Conservation (phyloP, 2,888 invertebrate genomes). For the Brachypalpus laphriformis region DNA sequence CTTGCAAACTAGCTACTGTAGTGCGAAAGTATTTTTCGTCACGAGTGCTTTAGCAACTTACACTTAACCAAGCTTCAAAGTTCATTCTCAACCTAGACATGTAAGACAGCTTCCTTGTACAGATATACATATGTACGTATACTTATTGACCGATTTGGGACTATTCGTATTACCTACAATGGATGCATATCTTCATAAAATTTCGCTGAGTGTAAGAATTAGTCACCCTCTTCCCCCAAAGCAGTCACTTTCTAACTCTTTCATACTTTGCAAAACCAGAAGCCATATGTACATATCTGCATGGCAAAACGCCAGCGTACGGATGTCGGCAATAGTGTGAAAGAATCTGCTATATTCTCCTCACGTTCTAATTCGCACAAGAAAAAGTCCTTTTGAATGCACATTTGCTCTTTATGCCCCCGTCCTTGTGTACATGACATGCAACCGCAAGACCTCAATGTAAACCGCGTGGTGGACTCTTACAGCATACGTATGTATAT, state of each 20-base stretch:
- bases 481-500: slow-evolving; percentile 16
- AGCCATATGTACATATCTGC: slow-evolving; percentile 26
- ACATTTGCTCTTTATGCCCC: slow-evolving; percentile 46
- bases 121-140: no score
- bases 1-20: no score
- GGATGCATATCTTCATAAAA: no score
- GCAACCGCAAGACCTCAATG: background rate
- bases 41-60: no score
- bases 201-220: slow-evolving; percentile 29
- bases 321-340: background rate
- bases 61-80: no score
- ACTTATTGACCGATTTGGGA: no score
- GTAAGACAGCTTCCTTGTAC: no score
- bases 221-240: slow-evolving; percentile 34
- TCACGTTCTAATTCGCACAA: slow-evolving; percentile 58
- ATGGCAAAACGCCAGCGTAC: slow-evolving; percentile 10
- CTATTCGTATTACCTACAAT: background rate
- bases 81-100: no score
- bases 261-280: slow-evolving; percentile 21
- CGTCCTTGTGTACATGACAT: background rate
- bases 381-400: slow-evolving; percentile 44
- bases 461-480: slow-evolving; percentile 18
- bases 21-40: no score
- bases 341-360: slow-evolving; percentile 42
- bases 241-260: background rate